These are phyloP conservation scores for Noctua comes DNA, from an alignment of 2,888 invertebrate species.

Conservation along the genomic window DNA sequence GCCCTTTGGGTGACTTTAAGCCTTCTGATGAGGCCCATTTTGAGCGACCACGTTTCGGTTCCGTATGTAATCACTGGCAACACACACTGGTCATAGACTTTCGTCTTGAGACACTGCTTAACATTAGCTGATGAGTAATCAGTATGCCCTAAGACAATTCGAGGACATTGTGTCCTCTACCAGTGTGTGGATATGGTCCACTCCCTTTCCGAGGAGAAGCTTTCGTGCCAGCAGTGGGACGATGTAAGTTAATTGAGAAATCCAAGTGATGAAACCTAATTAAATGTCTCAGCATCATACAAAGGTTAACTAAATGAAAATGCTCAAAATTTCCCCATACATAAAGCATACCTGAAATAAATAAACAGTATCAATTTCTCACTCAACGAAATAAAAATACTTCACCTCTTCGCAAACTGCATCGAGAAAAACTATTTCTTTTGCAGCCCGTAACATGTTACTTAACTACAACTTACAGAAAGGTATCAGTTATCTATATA, in stretches of 20 bases:
- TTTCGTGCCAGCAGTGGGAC: neutral
- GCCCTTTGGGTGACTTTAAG: too few species aligned
- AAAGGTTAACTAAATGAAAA: neutral
- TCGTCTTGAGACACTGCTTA: too few species aligned
- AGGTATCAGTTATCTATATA: slow-evolving; percentile 51
- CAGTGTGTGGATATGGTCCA: too few species aligned
- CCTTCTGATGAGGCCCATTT: too few species aligned
- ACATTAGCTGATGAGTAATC: too few species aligned
- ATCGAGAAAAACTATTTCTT: slow-evolving; percentile 25
- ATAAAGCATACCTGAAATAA: neutral
- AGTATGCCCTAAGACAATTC: neutral
- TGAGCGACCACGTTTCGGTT: too few species aligned
- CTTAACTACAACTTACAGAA: slow-evolving; percentile 40
- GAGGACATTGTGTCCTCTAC: neutral
- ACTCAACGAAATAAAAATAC: slow-evolving; percentile 22
- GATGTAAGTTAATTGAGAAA: too few species aligned
- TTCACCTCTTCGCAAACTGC: slow-evolving; percentile 27
- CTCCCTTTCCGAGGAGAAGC: neutral
- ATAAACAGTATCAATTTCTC: neutral
- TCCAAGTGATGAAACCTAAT: neutral
- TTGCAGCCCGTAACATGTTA: slow-evolving; percentile 29
- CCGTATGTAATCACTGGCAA: too few species aligned
- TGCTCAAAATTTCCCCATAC: neutral
- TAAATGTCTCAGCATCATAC: neutral
- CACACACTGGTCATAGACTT: too few species aligned